phyloP scores from a whole-genome alignment of 2,113 vertebrate species.

The Mus musculus region DNA sequence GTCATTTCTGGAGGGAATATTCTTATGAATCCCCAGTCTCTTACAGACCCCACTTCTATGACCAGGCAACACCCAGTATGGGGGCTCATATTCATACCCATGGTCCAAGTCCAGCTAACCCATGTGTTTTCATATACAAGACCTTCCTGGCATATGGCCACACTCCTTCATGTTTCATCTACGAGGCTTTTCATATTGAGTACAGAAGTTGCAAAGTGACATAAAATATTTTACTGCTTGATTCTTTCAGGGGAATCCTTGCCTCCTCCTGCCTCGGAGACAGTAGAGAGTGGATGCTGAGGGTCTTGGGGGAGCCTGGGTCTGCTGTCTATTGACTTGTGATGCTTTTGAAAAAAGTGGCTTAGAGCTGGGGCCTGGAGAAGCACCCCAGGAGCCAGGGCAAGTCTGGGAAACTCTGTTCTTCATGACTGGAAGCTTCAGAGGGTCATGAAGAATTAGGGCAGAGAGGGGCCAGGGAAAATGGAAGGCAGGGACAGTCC shows the following conservation, averaged over 20 bases:
- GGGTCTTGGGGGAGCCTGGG: background rate
- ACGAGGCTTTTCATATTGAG: background rate
- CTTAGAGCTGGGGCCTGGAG: background rate
- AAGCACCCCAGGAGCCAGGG: background rate
- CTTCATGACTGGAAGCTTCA: background rate
- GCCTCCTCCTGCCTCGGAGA: background rate
- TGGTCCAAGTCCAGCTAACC: background rate
- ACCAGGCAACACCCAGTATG: background rate
- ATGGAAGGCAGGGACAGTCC: background rate
- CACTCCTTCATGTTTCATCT: background rate
- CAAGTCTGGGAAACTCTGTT: background rate
- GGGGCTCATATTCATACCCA: background rate
- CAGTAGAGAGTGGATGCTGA: background rate
- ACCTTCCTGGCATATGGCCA: background rate
- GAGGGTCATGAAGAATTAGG: background rate
- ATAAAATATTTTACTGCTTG: background rate
- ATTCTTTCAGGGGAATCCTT: constrained; percentile 4
- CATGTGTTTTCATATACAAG: background rate
- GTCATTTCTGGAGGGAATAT: background rate
- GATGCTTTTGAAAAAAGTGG: background rate
- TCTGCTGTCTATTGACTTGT: background rate
- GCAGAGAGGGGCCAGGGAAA: background rate
- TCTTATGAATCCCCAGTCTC: background rate
- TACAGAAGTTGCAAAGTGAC: background rate
- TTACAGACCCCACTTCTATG: background rate